Evolutionary conservation across 92 coral and sea anemone genomes (phyloP), one percentile per base, ranked within the genome.

Genomic region (Virgularia gustaviana): DNA sequence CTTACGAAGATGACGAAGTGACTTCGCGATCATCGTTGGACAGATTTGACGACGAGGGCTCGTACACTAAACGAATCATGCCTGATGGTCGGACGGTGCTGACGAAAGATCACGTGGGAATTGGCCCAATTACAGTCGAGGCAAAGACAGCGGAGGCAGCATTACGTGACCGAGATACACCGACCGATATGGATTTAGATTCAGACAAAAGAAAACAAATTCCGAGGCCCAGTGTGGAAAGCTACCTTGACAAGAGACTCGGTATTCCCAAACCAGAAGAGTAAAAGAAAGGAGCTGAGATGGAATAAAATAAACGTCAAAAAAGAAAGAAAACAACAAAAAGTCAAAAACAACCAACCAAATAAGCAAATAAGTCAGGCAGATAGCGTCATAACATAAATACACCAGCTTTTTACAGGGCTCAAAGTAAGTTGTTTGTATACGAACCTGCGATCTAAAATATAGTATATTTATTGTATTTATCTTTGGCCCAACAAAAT

Each of bases 91-190:
- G 88, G 51, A 86, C 89, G 22, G 79, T 94, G 19, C 70, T 94
- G 18, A 88, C 87, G 49, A 83, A 79, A 36, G 75, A 85, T 18
- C 81, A 86, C 56, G 89, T 85, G 31, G 99, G 99, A 1, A 89
- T 89, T 70, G 99, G 99, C 64, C 99, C 99, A 37, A 94, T 94
- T 75, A 89, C 94, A 23, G 99, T 94, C 7, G 96, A 94, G 64
- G 99, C 99, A 5, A 94, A 94, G 44, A 94, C 99, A 4, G 99
- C 96, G 1, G 89, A 94, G 36, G 89, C 79, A 19, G 80, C 81
- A 6, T 52, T 37, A 54, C 80, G 72, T 0, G 68, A 70, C 49
- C 81, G 81, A 18, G 95, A 88, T 30, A 79, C 80, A 30, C 85
- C 65, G 58, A 78, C 87, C 45, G 58, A 76, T 56, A 47, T 36